These are phyloP conservation scores for Hydrolagus colliei DNA, from an alignment of 2,797 vertebrate genomes.

Conservation along the genomic window DNA sequence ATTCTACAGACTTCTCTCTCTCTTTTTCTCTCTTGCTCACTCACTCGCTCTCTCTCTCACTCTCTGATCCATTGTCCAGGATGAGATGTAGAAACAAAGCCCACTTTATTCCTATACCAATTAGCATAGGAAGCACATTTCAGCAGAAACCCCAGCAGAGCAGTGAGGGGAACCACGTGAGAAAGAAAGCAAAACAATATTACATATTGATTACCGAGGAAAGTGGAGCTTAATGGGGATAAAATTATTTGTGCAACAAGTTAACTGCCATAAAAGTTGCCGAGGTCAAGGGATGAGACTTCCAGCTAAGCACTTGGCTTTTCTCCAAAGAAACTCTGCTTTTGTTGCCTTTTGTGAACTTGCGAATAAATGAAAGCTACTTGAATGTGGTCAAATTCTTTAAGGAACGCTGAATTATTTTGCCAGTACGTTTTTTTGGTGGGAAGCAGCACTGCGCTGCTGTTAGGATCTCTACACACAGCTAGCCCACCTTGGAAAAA, in stretches of 20 bases:
- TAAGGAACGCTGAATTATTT: not conserved
- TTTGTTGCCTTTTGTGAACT: not conserved
- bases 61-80: no score
- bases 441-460: no score
- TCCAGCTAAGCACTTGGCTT: not conserved
- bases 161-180: not conserved
- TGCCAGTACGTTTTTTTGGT: not conserved
- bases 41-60: no score
- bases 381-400: not conserved
- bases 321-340: not conserved
- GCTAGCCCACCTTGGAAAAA: no score
- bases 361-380: not conserved
- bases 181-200: not conserved
- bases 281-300: not conserved
- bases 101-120: not conserved
- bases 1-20: no score
- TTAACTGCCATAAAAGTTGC: not conserved
- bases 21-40: no score
- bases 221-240: conserved; percentile 17
- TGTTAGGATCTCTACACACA: no score
- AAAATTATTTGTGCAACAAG: not conserved
- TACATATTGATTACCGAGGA: not conserved
- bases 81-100: not conserved
- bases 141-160: not conserved
- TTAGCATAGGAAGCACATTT: not conserved